Conservation (phyloP, 2,797 vertebrate species). For the Tangara arthus region DNA sequence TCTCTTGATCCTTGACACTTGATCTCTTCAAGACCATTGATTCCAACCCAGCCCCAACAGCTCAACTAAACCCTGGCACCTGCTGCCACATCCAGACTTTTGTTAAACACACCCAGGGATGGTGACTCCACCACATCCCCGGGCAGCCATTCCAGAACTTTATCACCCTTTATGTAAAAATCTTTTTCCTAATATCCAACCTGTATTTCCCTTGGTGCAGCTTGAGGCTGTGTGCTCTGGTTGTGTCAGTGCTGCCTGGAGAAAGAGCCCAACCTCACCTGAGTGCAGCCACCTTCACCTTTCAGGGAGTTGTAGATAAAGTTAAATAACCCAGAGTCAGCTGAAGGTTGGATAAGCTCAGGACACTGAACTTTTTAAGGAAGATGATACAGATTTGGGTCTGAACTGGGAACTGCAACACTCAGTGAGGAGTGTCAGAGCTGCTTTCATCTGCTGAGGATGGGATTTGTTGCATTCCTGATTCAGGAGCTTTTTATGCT, state of each 20-base stretch:
- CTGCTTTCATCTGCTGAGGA: not conserved
- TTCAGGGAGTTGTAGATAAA: not conserved
- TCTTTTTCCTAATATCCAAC: not conserved
- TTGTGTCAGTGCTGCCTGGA: not conserved
- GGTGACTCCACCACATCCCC: not conserved
- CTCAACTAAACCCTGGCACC: not conserved
- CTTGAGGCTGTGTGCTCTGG: not conserved
- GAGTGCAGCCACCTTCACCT: not conserved
- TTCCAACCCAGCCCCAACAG: not conserved
- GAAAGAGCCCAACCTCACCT: not conserved
- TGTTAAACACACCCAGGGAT: not conserved
- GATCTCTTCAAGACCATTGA: not conserved
- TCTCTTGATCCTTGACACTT: not conserved
- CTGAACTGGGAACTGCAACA: not conserved
- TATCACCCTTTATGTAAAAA: not conserved
- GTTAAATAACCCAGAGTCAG: not conserved
- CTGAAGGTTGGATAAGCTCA: fast-evolving
- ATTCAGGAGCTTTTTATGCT: not conserved
- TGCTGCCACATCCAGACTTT: not conserved
- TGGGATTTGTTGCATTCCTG: not conserved
- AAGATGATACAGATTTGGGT: not conserved
- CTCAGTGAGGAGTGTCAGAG: not conserved
- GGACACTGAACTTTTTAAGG: not conserved
- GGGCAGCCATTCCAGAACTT: not conserved
- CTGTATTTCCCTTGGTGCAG: not conserved